These are phyloP conservation scores for Cladopsammia gracilis DNA, from an alignment of 64 coral and sea anemone genomes.

Conservation along the genomic window DNA sequence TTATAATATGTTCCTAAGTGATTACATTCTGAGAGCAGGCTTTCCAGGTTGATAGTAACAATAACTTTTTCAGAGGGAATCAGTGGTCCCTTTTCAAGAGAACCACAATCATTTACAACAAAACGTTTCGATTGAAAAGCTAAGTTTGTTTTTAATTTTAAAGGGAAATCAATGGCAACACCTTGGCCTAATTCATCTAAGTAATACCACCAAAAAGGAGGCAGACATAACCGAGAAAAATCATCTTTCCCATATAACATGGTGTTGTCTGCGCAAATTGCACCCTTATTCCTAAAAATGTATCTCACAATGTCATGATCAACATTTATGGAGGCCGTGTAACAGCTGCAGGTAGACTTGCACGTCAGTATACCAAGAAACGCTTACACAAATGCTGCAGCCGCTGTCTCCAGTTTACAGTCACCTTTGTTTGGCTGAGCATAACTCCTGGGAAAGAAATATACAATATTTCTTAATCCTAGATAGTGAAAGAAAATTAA, in stretches of 20 bases:
- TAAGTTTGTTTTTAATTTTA: conserved; percentile 25
- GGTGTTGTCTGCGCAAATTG: background rate
- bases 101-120: conserved; percentile 11
- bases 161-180: conserved; percentile 10
- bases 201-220: conserved; percentile 40
- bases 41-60: conserved; percentile 6
- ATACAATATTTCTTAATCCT: too few species aligned
- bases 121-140: background rate
- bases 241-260: background rate
- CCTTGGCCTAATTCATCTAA: conserved; percentile 26
- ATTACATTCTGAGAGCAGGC: conserved; percentile 3
- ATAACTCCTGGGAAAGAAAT: too few species aligned
- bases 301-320: conserved; percentile 26
- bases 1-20: background rate
- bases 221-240: background rate
- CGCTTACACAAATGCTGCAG: too few species aligned
- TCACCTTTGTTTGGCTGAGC: too few species aligned
- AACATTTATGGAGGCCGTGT: background rate
- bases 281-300: conserved; percentile 9
- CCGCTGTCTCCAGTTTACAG: too few species aligned
- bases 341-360: background rate
- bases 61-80: conserved; percentile 3
- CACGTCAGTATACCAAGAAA: too few species aligned
- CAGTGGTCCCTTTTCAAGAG: conserved; percentile 10
- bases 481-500: too few species aligned